phyloP scores from a whole-genome alignment of 2,797 vertebrate species.

The Triplophysa yarkandensis region DNA sequence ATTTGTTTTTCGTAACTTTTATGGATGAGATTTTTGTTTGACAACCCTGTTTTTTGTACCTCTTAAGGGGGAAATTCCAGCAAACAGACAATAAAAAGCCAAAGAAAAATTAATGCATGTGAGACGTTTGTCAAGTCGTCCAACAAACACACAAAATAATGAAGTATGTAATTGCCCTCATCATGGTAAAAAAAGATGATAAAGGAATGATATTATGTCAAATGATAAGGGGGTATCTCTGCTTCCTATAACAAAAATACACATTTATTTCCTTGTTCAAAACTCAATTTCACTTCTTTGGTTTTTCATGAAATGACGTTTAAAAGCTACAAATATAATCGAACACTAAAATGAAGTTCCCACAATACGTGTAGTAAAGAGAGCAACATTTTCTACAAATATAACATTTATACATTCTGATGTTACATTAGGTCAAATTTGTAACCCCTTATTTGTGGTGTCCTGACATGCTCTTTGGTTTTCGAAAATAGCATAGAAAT shows the following conservation, averaged over 20 bases:
- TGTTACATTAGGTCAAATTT: too few species aligned
- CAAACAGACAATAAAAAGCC: not conserved
- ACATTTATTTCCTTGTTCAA: too few species aligned
- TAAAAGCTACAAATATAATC: not conserved
- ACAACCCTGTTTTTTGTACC: too few species aligned
- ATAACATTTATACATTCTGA: too few species aligned
- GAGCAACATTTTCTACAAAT: too few species aligned
- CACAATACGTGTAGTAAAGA: too few species aligned
- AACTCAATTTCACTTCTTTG: not conserved
- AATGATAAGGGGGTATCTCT: not conserved
- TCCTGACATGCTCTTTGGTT: not conserved
- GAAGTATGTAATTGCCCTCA: slow-evolving; percentile 4
- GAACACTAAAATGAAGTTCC: not conserved
- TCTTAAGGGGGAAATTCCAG: not conserved
- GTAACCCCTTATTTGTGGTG: too few species aligned
- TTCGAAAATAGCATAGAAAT: not conserved
- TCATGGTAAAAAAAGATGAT: not conserved
- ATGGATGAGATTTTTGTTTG: too few species aligned
- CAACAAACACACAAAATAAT: slow-evolving; percentile 3
- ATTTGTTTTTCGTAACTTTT: too few species aligned
- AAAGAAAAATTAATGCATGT: not conserved
- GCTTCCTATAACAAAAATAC: not conserved
- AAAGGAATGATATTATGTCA: not conserved
- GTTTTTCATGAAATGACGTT: not conserved
- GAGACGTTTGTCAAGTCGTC: not conserved